Evolutionary conservation across 2,888 invertebrate genomes (phyloP), one percentile per base, ranked within the genome.

Genomic region (Spatulosminthurus flaviceps): DNA sequence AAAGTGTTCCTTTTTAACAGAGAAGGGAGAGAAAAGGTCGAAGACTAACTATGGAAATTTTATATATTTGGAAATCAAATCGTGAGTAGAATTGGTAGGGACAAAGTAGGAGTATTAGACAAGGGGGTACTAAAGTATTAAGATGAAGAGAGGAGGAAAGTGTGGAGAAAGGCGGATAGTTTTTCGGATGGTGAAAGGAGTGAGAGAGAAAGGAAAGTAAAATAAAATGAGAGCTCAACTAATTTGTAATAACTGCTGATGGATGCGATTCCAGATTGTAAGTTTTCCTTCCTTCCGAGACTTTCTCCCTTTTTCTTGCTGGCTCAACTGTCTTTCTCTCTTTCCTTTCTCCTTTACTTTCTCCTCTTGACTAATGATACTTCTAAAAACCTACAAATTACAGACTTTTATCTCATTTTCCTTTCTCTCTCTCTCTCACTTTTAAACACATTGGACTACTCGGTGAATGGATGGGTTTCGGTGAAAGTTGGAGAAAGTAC

Each of bases 311-410:
- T 28, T 70, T 19, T 34, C 22, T 26, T 21, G 19, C 72, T 77
- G 41, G 61, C 24, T 69, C 71, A 41, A 67, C 76, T 78, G 61
- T 24, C 51, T 72, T 24, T 22, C 22, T 75, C 75, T 77, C 71
- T 13, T 41, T 77, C 69, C 71, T 13, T 41, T 77, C 69, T 78
- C 75, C 28, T 60, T 67, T 24, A 34, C 29, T 26, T 66, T 69
- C 75, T 71, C 41, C 41, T 61, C 81, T 78, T 82, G 80, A 82
- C 82, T 82, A 82, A 82, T 82, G 82, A 82, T 82, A 79, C 75
- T 78, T 42, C 79, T 71, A 42, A 71, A 71, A 72, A 78, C 78
- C 71, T 66, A 78, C 71, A 78, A 78, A 72, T 78, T 78, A 78
- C 72, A 66, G 72, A 66, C 22, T 78, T 72, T 73, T 71, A 28